These are phyloP conservation scores for Vipera ursinii DNA, from an alignment of 2,797 vertebrate genomes.

Conservation along the genomic window DNA sequence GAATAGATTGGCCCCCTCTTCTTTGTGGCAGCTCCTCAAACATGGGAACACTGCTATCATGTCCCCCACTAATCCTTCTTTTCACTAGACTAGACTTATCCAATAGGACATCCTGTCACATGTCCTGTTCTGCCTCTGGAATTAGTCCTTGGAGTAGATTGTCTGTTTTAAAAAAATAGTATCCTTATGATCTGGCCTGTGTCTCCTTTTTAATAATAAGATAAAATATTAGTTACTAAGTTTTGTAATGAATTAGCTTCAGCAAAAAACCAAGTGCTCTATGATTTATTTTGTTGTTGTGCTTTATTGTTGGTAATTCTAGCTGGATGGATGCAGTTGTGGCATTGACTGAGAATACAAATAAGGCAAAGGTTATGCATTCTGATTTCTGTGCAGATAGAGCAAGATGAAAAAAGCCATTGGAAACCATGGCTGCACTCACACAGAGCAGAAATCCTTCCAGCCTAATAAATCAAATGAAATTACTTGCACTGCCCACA, in stretches of 20 bases:
- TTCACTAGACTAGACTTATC: neutral
- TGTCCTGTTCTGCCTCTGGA: neutral
- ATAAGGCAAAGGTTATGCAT: neutral
- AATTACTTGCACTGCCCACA: conserved; percentile 8
- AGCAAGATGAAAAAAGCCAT: neutral
- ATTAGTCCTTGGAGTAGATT: neutral
- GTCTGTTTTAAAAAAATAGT: neutral
- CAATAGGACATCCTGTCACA: neutral
- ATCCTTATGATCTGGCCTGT: neutral
- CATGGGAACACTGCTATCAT: neutral
- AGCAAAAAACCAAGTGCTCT: neutral
- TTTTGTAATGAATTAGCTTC: neutral
- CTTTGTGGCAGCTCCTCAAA: neutral
- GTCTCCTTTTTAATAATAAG: neutral
- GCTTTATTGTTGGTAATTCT: neutral
- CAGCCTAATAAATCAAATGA: neutral
- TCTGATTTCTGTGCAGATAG: neutral
- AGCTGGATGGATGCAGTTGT: neutral
- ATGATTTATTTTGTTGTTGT: neutral
- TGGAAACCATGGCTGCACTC: neutral
- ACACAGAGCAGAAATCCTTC: neutral
- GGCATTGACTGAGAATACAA: neutral
- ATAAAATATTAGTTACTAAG: neutral
- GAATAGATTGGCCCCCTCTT: neutral
- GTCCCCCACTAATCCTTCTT: neutral